Conservation (phyloP, 2,113 vertebrate genomes). For the Lethenteron camtschaticum region DNA sequence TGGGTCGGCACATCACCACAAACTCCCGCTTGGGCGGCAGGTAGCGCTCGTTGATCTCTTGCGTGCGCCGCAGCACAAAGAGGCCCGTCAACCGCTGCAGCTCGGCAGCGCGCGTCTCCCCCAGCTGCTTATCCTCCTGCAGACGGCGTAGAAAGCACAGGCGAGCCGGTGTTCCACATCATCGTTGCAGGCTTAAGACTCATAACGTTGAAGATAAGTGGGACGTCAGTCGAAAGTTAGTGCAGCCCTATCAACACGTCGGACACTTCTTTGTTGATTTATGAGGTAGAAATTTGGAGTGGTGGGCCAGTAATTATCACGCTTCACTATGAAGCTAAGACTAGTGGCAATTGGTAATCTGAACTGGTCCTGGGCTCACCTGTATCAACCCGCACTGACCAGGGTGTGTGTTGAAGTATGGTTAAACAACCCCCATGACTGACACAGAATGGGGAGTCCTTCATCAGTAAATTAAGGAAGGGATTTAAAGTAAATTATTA, state of each 20-base stretch:
- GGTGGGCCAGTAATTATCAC: too few species aligned
- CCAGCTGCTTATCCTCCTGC: slow-evolving; percentile 58
- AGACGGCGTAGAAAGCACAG: slow-evolving; percentile 11
- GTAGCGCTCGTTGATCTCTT: slow-evolving; percentile 73
- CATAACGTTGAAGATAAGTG: slow-evolving; percentile 4
- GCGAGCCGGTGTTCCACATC: background rate
- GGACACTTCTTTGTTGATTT: background rate
- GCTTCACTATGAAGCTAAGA: background rate
- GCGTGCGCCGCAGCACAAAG: slow-evolving; percentile 73
- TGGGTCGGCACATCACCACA: slow-evolving; percentile 54
- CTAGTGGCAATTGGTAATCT: background rate
- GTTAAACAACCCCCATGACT: too few species aligned
- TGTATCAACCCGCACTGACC: too few species aligned
- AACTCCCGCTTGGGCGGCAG: slow-evolving; percentile 67
- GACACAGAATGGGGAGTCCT: too few species aligned
- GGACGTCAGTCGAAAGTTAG: slow-evolving; percentile 1
- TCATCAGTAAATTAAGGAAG: too few species aligned
- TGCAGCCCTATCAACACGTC: background rate
- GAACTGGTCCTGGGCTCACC: background rate
- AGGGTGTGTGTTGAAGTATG: too few species aligned
- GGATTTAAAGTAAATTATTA: too few species aligned
- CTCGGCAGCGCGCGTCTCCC: slow-evolving; percentile 59
- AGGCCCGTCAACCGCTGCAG: slow-evolving; percentile 57
- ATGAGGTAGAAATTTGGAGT: background rate
- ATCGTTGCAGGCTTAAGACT: background rate